Base-by-base conservation (phyloP, 2,113 vertebrate species). In the Oryzias melastigma region DNA sequence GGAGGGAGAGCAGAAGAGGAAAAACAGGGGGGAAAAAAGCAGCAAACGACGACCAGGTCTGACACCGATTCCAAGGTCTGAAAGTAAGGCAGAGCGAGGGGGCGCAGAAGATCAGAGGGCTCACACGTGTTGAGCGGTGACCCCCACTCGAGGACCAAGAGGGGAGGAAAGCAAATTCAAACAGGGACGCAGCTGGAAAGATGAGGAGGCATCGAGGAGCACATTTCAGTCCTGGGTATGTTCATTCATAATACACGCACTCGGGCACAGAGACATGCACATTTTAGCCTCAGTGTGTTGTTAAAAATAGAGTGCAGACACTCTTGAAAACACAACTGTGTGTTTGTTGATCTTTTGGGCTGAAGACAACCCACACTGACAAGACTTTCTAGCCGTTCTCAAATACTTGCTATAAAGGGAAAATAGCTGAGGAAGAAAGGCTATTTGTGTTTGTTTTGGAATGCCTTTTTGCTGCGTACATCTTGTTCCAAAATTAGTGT, bases 211-310 rank as follows among this genome's bases (percentile, higher is more conserved):
- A 85, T 60, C 84, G 78, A 74, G 68, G 73, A 80, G 70, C 83
- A 58, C 82, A 50, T 66, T 87, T 80, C 83, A 88, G 87, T 78
- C 81, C 82, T 75, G 85, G 90, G 91, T 92, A 85, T 43, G 91
- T 78, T 62, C 64, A 82, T 57, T 68, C 24, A 13, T 19, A 46
- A 41, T 5, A 14, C 18, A 41, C 17, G 52, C 60, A 40, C 29
- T 35, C 4, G 20, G 51, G 24, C 29, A 68, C 24, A 51, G 24
- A 22, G 17, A 25, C 27, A 48, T 62, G 42, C 50, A 52, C 57
- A 55, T 62, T 52, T 66, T 50, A 22, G 62, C 44, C 49, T 65
- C 58, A 42, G 2, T 6, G 41, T 54, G 57, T 63, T 70, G 68
- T 71, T 42, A 48, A 22, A 56, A 50, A 49, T 48, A n/a, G 15